phyloP scores from a whole-genome alignment of 2,113 vertebrate genomes.

The Saimiri boliviensis region DNA sequence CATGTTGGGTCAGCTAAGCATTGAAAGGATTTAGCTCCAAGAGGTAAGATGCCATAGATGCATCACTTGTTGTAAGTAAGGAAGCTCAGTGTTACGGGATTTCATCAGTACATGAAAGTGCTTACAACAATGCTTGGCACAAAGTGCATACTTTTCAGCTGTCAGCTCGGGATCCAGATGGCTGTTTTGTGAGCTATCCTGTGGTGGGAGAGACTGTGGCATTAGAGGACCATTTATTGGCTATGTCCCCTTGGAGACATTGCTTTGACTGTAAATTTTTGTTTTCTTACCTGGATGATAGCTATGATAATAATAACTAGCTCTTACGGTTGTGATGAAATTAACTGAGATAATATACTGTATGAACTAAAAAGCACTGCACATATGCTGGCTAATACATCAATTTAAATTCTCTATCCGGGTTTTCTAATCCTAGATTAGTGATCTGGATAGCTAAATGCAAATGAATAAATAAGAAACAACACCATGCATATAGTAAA shows the following conservation, averaged over 20 bases:
- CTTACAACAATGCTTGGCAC: not conserved
- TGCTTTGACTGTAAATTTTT: not conserved
- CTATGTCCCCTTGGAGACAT: not conserved
- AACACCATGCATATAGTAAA: not conserved
- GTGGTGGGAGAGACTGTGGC: not conserved
- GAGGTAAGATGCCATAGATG: not conserved
- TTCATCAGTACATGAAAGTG: not conserved
- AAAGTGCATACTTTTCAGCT: rapidly evolving
- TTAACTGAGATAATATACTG: not conserved
- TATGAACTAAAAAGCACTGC: not conserved
- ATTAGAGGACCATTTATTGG: not conserved
- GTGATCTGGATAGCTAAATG: not conserved
- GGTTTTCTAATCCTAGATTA: not conserved
- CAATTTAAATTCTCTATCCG: not conserved
- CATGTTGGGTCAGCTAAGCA: not conserved
- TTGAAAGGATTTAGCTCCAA: not conserved
- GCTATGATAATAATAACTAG: not conserved
- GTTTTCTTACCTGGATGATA: conserved; percentile 2
- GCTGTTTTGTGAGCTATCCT: not conserved
- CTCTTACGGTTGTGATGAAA: not conserved
- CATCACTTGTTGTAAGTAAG: not conserved
- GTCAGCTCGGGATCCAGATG: not conserved
- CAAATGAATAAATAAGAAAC: not conserved
- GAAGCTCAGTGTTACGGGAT: not conserved
- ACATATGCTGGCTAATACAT: not conserved